Evolutionary conservation across 2,888 invertebrate species (phyloP), one percentile per base, ranked within the genome.

Genomic region (Tanytarsus gracilentus): DNA sequence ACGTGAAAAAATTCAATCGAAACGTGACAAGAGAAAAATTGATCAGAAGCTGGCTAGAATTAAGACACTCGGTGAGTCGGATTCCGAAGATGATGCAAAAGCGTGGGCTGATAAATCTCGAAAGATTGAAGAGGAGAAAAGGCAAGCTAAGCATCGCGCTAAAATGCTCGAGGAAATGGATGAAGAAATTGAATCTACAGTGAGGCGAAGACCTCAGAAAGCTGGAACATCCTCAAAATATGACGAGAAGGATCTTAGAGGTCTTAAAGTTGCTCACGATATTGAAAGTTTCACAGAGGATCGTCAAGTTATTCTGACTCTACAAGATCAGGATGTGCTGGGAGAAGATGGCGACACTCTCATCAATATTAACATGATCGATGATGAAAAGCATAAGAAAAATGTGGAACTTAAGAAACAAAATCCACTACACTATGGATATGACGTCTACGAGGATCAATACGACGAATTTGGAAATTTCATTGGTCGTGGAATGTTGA

Each of bases 101-200:
- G 80, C 81, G 21, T 99, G 98, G 98, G 86, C 98, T 27, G 77
- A 81, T 66, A 89, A 85, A 67, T 88, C 81, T 65, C 79, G 95
- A 9, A 81, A 83, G 55, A 75, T 86, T 3, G 83, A 87, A 55
- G 79, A 84, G 65, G 88, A 91, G 66, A 92, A 87, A 67, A 82
- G 82, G 64, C 85, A 88, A 67, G 97, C 97, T 0, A 88, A 85
- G 16, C 86, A 88, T 73, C 78, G 88, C 72, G 97, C 94, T 21
- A 93, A 92, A 71, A 80, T 90, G 78, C 73, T 98, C 68, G 93
- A 96, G 74, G 94, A 97, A 74, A 81, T 98, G 79, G 98, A 98
- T 75, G 88, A 83, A 65, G 94, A 90, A 71, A 80, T 96, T n/a
- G 86, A 88, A 65, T 90, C 90, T 67, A 80, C 81, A 64, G 14